These are phyloP conservation scores for Orgyia antiqua DNA, from an alignment of 2,888 invertebrate species.

Conservation along the genomic window DNA sequence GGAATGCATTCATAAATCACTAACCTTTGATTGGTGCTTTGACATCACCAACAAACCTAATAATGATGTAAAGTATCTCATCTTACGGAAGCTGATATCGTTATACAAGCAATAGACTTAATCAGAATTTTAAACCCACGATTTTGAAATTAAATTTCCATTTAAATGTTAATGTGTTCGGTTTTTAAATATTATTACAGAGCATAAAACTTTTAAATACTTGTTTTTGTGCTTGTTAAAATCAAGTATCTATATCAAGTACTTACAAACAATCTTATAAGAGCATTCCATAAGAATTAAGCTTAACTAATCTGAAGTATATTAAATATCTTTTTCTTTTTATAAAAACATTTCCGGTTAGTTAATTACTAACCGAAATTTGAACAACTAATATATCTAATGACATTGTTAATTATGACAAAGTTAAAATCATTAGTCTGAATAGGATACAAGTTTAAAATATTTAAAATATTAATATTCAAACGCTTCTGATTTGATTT, in stretches of 20 bases:
- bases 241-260: slow-evolving; percentile 15
- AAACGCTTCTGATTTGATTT: no score
- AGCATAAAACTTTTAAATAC: slow-evolving; percentile 17
- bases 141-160: slow-evolving; percentile 26
- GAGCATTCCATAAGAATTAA: no score
- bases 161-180: slow-evolving; percentile 24
- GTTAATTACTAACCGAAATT: no score
- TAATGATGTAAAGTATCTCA: slow-evolving; percentile 24
- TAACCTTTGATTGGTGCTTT: slow-evolving; percentile 30
- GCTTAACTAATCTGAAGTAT: no score
- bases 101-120: slow-evolving; percentile 29
- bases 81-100: slow-evolving; percentile 29
- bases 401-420: no score
- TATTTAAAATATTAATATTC: no score
- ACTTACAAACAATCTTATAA: no score
- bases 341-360: no score
- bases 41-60: slow-evolving; percentile 24
- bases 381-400: no score
- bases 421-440: no score
- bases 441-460: no score
- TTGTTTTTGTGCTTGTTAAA: slow-evolving; percentile 18
- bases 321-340: no score
- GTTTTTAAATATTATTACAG: slow-evolving; percentile 15
- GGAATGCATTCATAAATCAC: slow-evolving; percentile 34
- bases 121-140: slow-evolving; percentile 27